These are phyloP conservation scores for Willisornis vidua DNA, from an alignment of 2,113 vertebrate species.

Conservation along the genomic window DNA sequence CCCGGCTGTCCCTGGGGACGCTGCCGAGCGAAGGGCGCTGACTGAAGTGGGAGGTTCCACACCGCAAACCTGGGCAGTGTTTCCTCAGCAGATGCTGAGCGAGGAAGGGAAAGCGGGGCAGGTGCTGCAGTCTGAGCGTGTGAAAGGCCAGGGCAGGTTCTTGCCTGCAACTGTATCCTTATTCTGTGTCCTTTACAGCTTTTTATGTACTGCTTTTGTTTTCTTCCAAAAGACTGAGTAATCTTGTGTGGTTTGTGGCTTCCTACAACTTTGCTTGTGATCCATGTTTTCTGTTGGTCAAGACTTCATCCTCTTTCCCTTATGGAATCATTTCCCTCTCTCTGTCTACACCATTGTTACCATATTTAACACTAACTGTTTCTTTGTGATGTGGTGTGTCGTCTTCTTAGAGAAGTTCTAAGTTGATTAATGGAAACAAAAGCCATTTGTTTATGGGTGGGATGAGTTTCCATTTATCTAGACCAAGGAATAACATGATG, in stretches of 20 bases:
- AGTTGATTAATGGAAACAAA: neutral
- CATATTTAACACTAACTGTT: fast-evolving
- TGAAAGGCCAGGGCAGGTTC: neutral
- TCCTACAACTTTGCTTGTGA: neutral
- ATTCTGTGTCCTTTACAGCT: neutral
- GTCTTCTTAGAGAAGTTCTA: neutral
- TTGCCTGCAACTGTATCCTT: neutral
- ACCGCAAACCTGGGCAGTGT: neutral
- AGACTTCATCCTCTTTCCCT: neutral
- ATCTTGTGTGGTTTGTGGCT: neutral
- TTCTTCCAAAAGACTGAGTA: neutral
- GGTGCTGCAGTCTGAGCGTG: neutral
- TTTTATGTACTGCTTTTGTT: neutral
- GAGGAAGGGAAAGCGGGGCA: neutral
- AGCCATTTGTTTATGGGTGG: neutral
- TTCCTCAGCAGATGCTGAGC: neutral
- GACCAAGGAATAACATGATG: neutral
- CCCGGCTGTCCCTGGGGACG: neutral
- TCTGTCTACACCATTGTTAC: neutral
- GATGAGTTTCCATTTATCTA: neutral
- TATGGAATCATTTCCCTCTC: fast-evolving
- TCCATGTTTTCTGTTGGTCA: neutral
- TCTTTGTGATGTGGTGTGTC: neutral
- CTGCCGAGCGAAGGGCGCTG: neutral
- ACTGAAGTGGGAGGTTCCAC: neutral